phyloP scores from a whole-genome alignment of 2,888 invertebrate species.

The Hydrotaea cyrtoneurina region DNA sequence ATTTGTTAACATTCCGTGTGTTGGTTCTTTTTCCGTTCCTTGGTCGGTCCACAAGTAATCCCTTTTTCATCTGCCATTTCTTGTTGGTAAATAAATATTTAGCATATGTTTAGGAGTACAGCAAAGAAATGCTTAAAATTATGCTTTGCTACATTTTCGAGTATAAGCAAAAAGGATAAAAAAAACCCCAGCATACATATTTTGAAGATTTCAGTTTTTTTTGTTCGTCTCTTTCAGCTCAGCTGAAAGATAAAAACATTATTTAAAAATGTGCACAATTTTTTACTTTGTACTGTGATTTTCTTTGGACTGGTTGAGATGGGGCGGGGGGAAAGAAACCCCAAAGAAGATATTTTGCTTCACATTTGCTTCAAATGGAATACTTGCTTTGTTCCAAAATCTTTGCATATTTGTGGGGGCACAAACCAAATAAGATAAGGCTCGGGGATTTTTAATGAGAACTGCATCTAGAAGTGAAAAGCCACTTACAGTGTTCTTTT shows the following conservation, averaged over 20 bases:
- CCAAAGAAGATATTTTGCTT: not conserved
- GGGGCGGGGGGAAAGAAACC: not conserved
- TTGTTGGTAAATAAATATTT: slow-evolving; percentile 48
- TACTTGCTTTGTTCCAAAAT: not conserved
- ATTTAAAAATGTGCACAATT: slow-evolving; percentile 29
- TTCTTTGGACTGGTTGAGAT: not conserved
- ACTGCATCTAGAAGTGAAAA: too few species aligned
- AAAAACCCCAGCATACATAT: slow-evolving; percentile 31
- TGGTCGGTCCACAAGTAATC: slow-evolving; percentile 35
- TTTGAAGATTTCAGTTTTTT: not conserved
- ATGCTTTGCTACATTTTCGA: slow-evolving; percentile 52
- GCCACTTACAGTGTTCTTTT: too few species aligned
- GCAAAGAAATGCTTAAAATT: slow-evolving; percentile 55
- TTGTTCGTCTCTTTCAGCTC: not conserved
- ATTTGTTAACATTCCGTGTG: slow-evolving; percentile 58
- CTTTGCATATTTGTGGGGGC: too few species aligned
- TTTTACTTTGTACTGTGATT: slow-evolving; percentile 36
- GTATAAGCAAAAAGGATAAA: not conserved
- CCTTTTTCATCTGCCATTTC: not conserved
- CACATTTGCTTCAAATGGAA: not conserved
- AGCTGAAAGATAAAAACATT: not conserved
- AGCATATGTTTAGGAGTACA: slow-evolving; percentile 56
- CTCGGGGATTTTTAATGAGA: too few species aligned
- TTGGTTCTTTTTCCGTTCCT: not conserved
- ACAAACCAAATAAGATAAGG: too few species aligned